Evolutionary conservation across 2,888 invertebrate species (phyloP), one percentile per base, ranked within the genome.

Genomic region (Caenorhabditis wallacei): DNA sequence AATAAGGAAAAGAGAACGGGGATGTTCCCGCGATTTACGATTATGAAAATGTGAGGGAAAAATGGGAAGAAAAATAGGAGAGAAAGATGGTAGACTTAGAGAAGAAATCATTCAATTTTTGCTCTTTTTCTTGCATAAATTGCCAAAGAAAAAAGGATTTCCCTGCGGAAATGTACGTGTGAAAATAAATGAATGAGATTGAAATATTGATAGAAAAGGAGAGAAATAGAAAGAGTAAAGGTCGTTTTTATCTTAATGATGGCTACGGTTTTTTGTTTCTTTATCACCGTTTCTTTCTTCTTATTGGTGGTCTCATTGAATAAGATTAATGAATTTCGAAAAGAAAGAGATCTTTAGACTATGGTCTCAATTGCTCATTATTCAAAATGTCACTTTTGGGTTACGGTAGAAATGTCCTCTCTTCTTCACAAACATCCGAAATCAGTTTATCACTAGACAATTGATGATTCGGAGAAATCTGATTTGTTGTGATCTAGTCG

Each of bases 1-100:
- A 24, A 48, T 16, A 22, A 46, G 30, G 30, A 30, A 8, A 30
- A 30, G 8, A 30, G 8, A 8, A 30, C 3, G 4, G 30, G 30
- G 30, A n/a, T n/a, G 64, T 35, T 51, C 51, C 18, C 64, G 13
- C 35, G 30, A 51, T 51, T 64, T 64, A 64, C 51, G 64, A 64
- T 63, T 18, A 26, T 10, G 13, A n/a, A 46, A 63, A 48, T 26
- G 24, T 2, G 0, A 40, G 59, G 7, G 22, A 18, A 22, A 26
- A 24, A 61, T 40, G 16, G 22, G 13, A 40, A 8, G n/a, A n/a
- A 18, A 22, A 22, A 61, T 26, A 26, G 61, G 24, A 37, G 24
- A 57, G 40, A 59, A 22, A 37, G 37, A 59, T 40, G 18, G 59
- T 30, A 40, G 40, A 40, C 2, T 16, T n/a, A 43, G 26, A 22